Evolutionary conservation across 1,140 invertebrate species (phyloP).

Genomic region (Apis dorsata): DNA sequence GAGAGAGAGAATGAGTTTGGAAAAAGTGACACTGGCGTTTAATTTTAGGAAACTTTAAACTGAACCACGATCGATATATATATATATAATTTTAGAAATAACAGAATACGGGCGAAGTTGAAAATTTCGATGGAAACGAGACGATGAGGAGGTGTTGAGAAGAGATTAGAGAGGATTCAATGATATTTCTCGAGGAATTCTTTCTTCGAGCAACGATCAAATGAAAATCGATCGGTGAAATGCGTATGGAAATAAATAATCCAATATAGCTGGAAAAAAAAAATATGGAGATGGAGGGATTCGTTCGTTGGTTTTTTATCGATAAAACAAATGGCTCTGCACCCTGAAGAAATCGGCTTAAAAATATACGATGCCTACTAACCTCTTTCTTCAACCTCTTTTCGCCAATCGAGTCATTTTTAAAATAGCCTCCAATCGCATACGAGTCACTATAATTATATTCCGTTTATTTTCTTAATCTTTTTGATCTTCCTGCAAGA

Average conservation of each 20-base stretch:
- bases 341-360: slow-evolving; percentile 37
- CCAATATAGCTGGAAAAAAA: neutral
- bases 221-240: neutral
- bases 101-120: neutral
- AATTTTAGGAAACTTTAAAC: neutral
- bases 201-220: neutral
- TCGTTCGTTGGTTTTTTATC: slow-evolving; percentile 46
- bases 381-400: slow-evolving; percentile 26
- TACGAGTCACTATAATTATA: slow-evolving; percentile 28
- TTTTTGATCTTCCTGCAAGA: neutral
- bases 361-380: slow-evolving; percentile 37
- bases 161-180: neutral
- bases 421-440: slow-evolving; percentile 36
- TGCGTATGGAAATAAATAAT: too few species aligned
- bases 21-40: neutral
- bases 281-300: slow-evolving; percentile 44
- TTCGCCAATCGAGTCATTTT: slow-evolving; percentile 18
- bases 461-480: neutral
- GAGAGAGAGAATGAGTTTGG: neutral
- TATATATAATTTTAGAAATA: too few species aligned
- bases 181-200: neutral
- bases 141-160: neutral
- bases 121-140: neutral
- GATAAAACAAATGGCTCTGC: slow-evolving; percentile 5
- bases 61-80: neutral